Base-by-base conservation (phyloP, 2,797 vertebrate genomes). In the Enteromius treurensis region DNA sequence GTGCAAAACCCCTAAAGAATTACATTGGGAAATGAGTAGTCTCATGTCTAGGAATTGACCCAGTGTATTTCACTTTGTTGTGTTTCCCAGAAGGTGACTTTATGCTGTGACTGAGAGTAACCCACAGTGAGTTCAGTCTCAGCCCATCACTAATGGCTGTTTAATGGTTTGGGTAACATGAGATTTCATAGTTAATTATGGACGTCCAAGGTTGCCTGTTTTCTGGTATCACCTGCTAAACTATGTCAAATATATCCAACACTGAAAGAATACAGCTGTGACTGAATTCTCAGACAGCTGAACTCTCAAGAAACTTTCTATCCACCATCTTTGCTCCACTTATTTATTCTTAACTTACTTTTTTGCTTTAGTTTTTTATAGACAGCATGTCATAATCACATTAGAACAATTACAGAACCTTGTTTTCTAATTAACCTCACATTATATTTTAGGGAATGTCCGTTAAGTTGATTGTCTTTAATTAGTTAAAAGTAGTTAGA, bases 71-170 rank as follows among this genome's bases (percentile, higher is more conserved):
- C 29, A 32, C 42, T 62, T 74, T 81, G 19, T 60, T 80, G 68
- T n/a, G 11, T 74, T 82, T 82, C 45, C n/a, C 29, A 14, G 58
- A 82, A 42, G 17, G 71, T 40, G 42, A 75, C 32, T n/a, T 75
- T 67, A 65, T 75, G 47, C 75, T 15, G 10, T 40, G 23, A 40
- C 60, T 45, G 34, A 81, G 26, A 26, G 4, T 47, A 71, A 26
- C 29, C 19, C 40, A 47, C 17, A 73, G 1, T 74, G 69, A 62
- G 55, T 81, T 47, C 47, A 73, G 29, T 64, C 69, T 42, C 55
- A 51, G 5, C 23, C 60, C 71, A 74, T 73, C 45, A 53, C 58
- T 75, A 67, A 67, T 42, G 47, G 29, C 29, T 64, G n/a, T 81
- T 74, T 75, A 65, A 75, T 81, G 45, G 19, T 62, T 74, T 47